phyloP scores from a whole-genome alignment of 2,888 invertebrate species.

The Notocelia uddmanniana region DNA sequence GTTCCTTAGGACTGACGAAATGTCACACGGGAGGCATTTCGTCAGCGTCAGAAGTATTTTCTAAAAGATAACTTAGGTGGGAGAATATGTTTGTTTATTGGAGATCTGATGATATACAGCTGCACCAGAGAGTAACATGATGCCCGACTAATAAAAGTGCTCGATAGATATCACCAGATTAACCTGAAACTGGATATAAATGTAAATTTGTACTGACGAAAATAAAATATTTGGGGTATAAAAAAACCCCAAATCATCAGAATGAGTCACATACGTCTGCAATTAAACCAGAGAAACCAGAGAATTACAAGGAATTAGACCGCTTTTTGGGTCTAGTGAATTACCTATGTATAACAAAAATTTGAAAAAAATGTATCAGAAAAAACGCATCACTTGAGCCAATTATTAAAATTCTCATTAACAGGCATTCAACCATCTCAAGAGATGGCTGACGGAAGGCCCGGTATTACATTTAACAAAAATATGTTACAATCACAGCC shows the following conservation, averaged over 20 bases:
- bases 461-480: constrained; percentile 34
- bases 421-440: background rate
- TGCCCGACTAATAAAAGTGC: background rate
- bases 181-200: constrained; percentile 8
- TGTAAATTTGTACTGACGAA: constrained; percentile 1
- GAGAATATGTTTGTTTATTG: constrained; percentile 4
- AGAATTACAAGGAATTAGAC: constrained; percentile 6
- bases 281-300: constrained; percentile 2
- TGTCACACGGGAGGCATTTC: too few relatives aligned
- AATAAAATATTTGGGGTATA: constrained; percentile 8
- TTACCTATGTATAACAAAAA: constrained; percentile 5
- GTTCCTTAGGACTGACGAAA: background rate
- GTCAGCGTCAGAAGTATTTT: too few relatives aligned
- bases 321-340: constrained; percentile 8
- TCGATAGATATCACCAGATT: constrained; percentile 7
- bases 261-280: constrained; percentile 18
- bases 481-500: too few relatives aligned
- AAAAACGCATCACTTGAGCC: background rate
- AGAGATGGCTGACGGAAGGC: background rate
- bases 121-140: background rate
- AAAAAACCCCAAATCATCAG: background rate
- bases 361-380: constrained; percentile 18
- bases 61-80: background rate
- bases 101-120: background rate
- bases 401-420: background rate